A percentile compares a stretch with the other conserved stretches of the same genome.
phyloP scores from a whole-genome alignment of 2,797 vertebrate genomes.

The Rhinatrema bivittatum region DNA sequence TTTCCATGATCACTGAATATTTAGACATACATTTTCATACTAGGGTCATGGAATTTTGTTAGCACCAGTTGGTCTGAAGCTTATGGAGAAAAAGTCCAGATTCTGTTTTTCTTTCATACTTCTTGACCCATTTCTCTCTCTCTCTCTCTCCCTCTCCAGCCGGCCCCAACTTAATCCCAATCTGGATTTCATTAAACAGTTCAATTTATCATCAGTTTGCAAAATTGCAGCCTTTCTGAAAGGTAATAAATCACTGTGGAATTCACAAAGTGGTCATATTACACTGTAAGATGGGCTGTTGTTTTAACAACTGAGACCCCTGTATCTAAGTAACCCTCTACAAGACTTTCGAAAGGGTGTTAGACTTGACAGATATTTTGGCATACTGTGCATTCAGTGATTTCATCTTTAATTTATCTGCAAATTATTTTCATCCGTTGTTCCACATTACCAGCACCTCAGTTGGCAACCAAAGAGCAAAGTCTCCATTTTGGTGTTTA shows the following conservation, averaged over 20 bases:
- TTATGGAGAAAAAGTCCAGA: not conserved
- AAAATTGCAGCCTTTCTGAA: not conserved
- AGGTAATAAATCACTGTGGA: not conserved
- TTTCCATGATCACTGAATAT: too few relatives aligned
- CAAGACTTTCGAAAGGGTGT: not conserved
- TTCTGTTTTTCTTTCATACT: not conserved
- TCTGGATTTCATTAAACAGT: not conserved
- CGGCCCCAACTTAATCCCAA: not conserved
- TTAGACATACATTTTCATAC: too few relatives aligned
- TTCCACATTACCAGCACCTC: conserved; percentile 7
- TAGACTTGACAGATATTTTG: conserved; percentile 19
- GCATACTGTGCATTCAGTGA: not conserved
- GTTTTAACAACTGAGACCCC: conserved; percentile 7
- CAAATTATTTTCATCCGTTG: conserved; percentile 11
- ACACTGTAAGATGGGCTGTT: not conserved
- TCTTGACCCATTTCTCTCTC: not conserved
- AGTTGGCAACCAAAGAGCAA: too few relatives aligned
- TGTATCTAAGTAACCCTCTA: not conserved
- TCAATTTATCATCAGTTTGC: not conserved
- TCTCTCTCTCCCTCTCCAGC: not conserved
- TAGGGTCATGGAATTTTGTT: too few relatives aligned
- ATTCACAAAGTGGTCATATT: not conserved
- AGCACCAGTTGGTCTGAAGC: not conserved
- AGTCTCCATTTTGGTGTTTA: too few relatives aligned
- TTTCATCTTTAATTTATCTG: conserved; percentile 4